Base-by-base conservation (phyloP, 2,797 vertebrate genomes). In the Parauchenoglanis ngamensis region DNA sequence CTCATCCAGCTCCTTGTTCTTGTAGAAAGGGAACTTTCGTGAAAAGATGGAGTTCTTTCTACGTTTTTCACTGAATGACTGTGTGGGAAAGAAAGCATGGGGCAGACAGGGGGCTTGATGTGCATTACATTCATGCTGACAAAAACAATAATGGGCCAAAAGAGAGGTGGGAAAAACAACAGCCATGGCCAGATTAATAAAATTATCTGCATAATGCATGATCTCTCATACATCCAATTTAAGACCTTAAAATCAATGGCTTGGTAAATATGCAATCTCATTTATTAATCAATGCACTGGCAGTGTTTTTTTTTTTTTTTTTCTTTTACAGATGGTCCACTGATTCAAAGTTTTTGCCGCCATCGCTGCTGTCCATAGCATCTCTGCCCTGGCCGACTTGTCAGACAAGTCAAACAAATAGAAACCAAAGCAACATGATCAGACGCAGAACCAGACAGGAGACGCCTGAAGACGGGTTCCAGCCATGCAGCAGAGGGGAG, bases 1-100 rank as follows among this genome's bases (percentile, higher is more conserved):
- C 95, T 99, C 97, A 96, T 96, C 97, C 94, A 95, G 94, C 94
- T 98, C 98, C 97, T 97, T 99, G 98, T 96, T 99, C 97, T 99
- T 99, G 98, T 98, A 99, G 98, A 99, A 99, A 93, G 98, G 98
- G 96, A 99, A 99, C 95, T 99, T 99, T 98, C 97, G 97, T 95
- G 98, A 98, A 97, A 99, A 98, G 98, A 97, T 98, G 98, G 98
- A 97, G 97, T 95, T 99, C 97, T 99, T 99, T 99, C 98, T 99
- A 99, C 97, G 98, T 97, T 97, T 99, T 97, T 99, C 98, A 99
- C 96, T 98, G 97, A 98, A 97, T 98, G 98, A 99, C 98, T 99
- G 98, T 97, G 97, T 97, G 76, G 97, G 97, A 99, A 96, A 99
- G 96, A 98, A 95, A 98, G 97, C 96, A 97, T 96, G 97, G 97